These are phyloP conservation scores for Anoplophora glabripennis DNA, from an alignment of 1,140 invertebrate genomes.

Conservation along the genomic window DNA sequence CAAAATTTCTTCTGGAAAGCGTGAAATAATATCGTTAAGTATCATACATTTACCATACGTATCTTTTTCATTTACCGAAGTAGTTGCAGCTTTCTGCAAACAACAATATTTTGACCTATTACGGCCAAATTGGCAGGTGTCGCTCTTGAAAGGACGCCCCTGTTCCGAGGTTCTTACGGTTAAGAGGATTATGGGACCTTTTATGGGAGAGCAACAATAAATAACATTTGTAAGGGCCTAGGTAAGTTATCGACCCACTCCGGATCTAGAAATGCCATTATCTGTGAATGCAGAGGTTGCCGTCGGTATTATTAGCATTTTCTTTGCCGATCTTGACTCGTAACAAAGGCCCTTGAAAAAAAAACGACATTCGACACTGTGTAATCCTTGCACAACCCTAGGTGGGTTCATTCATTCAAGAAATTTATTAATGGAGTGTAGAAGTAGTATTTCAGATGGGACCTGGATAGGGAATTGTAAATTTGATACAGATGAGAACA, in stretches of 20 bases:
- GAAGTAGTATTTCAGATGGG: background rate
- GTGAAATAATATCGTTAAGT: too few species aligned
- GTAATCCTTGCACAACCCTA: conserved; percentile 14
- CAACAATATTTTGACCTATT: background rate
- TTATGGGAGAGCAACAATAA: conserved; percentile 20
- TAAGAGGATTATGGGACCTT: conserved; percentile 31
- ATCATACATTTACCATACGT: too few species aligned
- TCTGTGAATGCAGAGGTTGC: conserved; percentile 14
- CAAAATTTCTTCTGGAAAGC: too few species aligned
- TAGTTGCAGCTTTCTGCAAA: background rate
- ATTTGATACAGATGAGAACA: too few species aligned
- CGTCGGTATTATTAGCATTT: conserved; percentile 22
- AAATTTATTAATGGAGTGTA: conserved; percentile 5
- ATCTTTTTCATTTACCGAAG: too few species aligned
- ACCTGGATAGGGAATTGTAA: too few species aligned
- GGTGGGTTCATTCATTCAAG: conserved; percentile 14
- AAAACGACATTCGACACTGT: conserved; percentile 19
- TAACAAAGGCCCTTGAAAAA: conserved; percentile 16
- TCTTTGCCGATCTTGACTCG: conserved; percentile 13
- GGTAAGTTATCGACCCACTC: conserved; percentile 19
- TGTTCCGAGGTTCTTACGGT: conserved; percentile 11
- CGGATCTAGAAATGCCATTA: conserved; percentile 21
- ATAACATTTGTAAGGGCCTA: conserved; percentile 15
- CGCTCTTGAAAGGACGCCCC: background rate
- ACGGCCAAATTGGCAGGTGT: background rate